phyloP scores from a whole-genome alignment of 2,888 invertebrate species.

The Callosobruchus maculatus region DNA sequence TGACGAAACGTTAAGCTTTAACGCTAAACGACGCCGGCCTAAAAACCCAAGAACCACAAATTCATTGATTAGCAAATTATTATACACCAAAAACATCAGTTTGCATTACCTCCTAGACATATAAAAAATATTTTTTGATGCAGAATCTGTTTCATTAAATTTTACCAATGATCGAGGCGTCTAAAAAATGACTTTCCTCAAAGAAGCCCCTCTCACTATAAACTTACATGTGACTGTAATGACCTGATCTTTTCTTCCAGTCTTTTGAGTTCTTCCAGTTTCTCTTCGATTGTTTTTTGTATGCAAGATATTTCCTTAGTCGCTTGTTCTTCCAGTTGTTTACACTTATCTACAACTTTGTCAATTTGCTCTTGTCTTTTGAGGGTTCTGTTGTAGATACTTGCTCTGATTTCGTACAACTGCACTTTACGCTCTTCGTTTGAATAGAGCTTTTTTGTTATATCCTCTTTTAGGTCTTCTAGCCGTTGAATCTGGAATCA shows the following conservation, averaged over 20 bases:
- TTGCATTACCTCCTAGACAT: too few relatives aligned
- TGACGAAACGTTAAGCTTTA: too few relatives aligned
- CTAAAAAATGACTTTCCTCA: too few relatives aligned
- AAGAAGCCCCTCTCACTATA: too few relatives aligned
- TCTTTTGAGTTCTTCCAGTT: neutral
- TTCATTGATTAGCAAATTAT: too few relatives aligned
- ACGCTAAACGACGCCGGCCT: too few relatives aligned
- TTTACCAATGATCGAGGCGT: too few relatives aligned
- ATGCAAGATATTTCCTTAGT: neutral
- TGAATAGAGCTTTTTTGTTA: conserved; percentile 11
- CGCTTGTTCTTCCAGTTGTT: neutral
- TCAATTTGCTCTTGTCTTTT: neutral
- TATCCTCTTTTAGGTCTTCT: conserved; percentile 17
- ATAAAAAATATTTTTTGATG: too few relatives aligned
- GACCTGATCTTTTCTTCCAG: neutral
- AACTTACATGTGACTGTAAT: neutral
- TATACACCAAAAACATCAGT: too few relatives aligned
- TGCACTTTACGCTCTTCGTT: conserved; percentile 21
- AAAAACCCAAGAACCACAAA: too few relatives aligned
- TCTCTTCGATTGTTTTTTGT: neutral
- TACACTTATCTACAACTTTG: neutral
- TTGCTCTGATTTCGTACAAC: conserved; percentile 17
- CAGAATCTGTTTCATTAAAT: too few relatives aligned
- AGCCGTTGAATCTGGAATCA: conserved; percentile 8
- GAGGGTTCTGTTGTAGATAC: neutral